Conservation (phyloP, 1,140 invertebrate species). For the Magallana ariakensis region DNA sequence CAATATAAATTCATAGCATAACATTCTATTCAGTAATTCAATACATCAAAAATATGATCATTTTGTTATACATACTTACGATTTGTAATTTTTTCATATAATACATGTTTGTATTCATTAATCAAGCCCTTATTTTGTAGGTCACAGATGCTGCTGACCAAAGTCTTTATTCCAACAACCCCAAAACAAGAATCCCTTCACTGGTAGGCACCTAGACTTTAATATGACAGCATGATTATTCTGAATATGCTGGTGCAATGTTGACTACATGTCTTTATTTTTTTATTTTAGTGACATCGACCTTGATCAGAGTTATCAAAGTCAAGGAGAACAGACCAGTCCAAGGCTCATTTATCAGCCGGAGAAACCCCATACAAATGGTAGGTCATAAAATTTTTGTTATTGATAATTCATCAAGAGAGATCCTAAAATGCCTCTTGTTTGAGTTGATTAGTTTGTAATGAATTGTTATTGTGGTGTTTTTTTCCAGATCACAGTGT, state of each 20-base stretch:
- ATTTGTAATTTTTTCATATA: not conserved
- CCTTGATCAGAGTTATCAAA: constrained; percentile 70
- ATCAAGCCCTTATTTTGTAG: not conserved
- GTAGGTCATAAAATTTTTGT: constrained; percentile 40
- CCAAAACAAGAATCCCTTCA: constrained; percentile 66
- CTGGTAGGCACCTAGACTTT: not conserved
- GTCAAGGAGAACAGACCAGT: constrained; percentile 71
- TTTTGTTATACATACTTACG: not conserved
- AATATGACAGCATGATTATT: not conserved
- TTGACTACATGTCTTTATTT: not conserved
- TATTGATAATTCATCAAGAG: too few species aligned
- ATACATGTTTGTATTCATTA: not conserved
- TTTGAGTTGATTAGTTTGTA: too few species aligned
- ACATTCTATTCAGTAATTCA: not conserved
- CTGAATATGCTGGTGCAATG: too few species aligned
- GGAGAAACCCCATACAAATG: constrained; percentile 46
- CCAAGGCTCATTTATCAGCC: constrained; percentile 49
- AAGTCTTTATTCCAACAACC: constrained; percentile 82
- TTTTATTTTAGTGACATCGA: constrained; percentile 73
- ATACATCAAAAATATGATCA: not conserved
- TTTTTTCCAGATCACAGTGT: constrained; percentile 75
- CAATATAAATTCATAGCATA: too few species aligned
- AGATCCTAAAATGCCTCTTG: too few species aligned
- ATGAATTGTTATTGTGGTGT: too few species aligned
- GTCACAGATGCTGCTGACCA: constrained; percentile 86